Evolutionary conservation across 2,888 invertebrate species (phyloP).

Genomic region (Eristalinus aeneus): DNA sequence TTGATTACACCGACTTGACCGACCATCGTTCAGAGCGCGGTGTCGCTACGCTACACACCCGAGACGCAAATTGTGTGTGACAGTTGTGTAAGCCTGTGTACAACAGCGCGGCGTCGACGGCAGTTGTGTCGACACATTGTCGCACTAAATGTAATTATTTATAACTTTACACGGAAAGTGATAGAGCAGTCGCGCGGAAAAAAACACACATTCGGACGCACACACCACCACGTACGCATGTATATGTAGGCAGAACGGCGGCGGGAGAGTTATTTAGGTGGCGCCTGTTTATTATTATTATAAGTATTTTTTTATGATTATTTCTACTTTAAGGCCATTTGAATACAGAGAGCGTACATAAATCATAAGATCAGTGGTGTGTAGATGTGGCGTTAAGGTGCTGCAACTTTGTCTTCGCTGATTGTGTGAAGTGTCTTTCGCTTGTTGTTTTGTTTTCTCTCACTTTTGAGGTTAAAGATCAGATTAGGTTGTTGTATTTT

Average conservation of each 20-base stretch:
- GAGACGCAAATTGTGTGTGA: constrained; percentile 39
- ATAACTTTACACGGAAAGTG: constrained; percentile 56
- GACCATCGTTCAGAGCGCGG: constrained; percentile 47
- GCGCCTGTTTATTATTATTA: constrained; percentile 68
- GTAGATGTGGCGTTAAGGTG: constrained; percentile 1
- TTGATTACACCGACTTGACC: constrained; percentile 56
- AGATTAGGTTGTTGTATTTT: constrained; percentile 36
- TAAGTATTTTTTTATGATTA: constrained; percentile 47
- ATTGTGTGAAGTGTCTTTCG: not conserved
- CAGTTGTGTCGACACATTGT: constrained; percentile 56
- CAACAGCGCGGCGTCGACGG: constrained; percentile 24
- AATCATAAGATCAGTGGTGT: constrained; percentile 51
- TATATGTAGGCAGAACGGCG: constrained; percentile 23
- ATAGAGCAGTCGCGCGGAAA: constrained; percentile 29
- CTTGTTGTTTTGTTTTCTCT: constrained; percentile 1
- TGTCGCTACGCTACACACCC: not conserved
- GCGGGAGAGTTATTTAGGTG: constrained; percentile 68
- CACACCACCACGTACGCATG: not conserved
- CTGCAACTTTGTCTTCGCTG: constrained; percentile 21
- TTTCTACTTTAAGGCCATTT: constrained; percentile 56
- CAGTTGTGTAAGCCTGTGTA: constrained; percentile 21
- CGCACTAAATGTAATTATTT: constrained; percentile 70
- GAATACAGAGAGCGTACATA: constrained; percentile 43
- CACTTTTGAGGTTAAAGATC: constrained; percentile 51
- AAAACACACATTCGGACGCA: not conserved